phyloP scores from a whole-genome alignment of 2,113 vertebrate genomes.

The Corydoras maculifer region DNA sequence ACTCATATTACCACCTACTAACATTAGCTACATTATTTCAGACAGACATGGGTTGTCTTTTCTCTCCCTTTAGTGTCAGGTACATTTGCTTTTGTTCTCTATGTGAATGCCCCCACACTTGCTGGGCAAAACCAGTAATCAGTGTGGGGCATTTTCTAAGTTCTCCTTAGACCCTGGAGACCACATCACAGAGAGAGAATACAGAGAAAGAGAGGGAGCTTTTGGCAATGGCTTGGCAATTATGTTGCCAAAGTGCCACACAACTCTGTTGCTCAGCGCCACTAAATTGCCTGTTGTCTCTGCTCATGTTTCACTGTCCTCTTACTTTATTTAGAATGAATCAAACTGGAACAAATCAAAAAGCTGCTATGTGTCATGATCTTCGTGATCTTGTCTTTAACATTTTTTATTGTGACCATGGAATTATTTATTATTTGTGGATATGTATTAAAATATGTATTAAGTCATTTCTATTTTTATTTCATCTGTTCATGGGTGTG shows the following conservation, averaged over 20 bases:
- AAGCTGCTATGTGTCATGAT: slow-evolving; percentile 25
- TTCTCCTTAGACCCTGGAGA: slow-evolving; percentile 17
- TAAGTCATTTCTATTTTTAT: neutral
- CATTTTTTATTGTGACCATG: slow-evolving; percentile 1
- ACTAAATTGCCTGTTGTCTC: slow-evolving; percentile 43
- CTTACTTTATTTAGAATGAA: slow-evolving; percentile 34
- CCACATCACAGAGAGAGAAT: slow-evolving; percentile 12
- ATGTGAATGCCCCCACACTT: slow-evolving; percentile 13
- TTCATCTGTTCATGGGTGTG: neutral
- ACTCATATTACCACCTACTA: slow-evolving; percentile 12
- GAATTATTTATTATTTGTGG: neutral
- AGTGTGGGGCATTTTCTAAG: slow-evolving; percentile 20
- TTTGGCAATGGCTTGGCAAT: slow-evolving; percentile 32
- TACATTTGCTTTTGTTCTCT: slow-evolving; percentile 6
- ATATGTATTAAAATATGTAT: neutral
- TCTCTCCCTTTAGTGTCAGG: slow-evolving; percentile 7
- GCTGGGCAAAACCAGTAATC: slow-evolving; percentile 32
- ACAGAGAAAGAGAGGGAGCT: slow-evolving; percentile 9
- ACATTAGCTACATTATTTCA: slow-evolving; percentile 2
- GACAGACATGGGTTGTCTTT: neutral
- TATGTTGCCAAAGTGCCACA: slow-evolving; percentile 41
- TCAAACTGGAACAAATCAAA: slow-evolving; percentile 21
- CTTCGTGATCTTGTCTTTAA: slow-evolving; percentile 16
- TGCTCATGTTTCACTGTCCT: slow-evolving; percentile 20
- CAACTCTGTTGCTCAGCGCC: slow-evolving; percentile 28